phyloP scores from a whole-genome alignment of 2,113 vertebrate genomes.

The Cyphomyrus discorhynchus region DNA sequence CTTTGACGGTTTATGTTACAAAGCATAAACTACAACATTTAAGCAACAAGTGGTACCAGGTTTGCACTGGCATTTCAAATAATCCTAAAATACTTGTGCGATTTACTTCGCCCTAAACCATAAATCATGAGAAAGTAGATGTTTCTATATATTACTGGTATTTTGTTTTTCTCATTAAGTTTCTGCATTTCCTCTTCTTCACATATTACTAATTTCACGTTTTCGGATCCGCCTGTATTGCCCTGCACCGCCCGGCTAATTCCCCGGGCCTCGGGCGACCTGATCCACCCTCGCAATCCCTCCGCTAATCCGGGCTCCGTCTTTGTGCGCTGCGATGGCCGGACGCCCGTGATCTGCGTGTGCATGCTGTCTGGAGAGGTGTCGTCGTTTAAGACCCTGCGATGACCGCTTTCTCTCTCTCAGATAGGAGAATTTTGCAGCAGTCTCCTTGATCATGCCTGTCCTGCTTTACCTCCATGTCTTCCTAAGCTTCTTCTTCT shows the following conservation, averaged over 20 bases:
- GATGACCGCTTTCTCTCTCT: conserved; percentile 5
- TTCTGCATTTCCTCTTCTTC: background rate
- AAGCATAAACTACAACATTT: background rate
- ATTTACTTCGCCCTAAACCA: background rate
- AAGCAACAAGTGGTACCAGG: background rate
- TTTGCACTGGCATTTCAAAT: background rate
- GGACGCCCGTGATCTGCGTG: conserved; percentile 26
- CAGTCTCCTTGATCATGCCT: conserved; percentile 60
- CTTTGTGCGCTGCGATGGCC: conserved; percentile 45
- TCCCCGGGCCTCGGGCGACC: conserved; percentile 65
- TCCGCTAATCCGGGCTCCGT: conserved; percentile 56
- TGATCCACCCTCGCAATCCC: conserved; percentile 64
- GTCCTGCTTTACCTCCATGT: conserved; percentile 59
- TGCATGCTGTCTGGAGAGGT: background rate
- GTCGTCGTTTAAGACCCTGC: conserved; percentile 21
- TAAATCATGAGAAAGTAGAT: background rate
- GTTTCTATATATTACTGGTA: background rate
- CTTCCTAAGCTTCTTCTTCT: conserved; percentile 60
- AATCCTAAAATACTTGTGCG: background rate
- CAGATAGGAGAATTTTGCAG: background rate
- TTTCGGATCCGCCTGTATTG: background rate
- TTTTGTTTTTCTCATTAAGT: background rate
- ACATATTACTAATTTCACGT: background rate
- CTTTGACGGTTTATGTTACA: background rate
- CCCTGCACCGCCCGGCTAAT: conserved; percentile 32